Evolutionary conservation across 30 jellyfish, hydroid and myxozoan species (phyloP).

Genomic region (Pseudorhiza aurosa): DNA sequence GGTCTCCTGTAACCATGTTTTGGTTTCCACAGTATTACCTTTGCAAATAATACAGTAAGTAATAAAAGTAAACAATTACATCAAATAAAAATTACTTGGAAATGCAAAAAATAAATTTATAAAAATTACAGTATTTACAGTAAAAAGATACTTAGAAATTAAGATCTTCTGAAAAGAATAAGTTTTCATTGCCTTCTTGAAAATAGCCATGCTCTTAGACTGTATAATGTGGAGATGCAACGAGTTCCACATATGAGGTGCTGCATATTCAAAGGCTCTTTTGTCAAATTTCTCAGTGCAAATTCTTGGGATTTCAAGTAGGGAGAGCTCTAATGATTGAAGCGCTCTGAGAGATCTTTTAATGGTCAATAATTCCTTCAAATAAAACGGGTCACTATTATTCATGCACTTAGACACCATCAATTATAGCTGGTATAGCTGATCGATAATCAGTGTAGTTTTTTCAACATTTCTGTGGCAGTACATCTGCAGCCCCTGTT

Average conservation of each 20-base stretch:
- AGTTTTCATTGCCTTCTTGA: background rate
- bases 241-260: constrained; percentile 5
- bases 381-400: constrained; percentile 21
- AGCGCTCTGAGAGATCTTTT: constrained; percentile 24
- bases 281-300: background rate
- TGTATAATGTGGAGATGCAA: constrained; percentile 2
- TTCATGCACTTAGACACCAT: constrained; percentile 24
- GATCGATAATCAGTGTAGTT: too few species aligned
- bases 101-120: background rate
- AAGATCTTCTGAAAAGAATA: background rate
- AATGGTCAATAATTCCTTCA: constrained; percentile 36
- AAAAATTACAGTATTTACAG: background rate
- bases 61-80: too few species aligned
- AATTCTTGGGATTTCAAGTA: constrained; percentile 6
- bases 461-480: too few species aligned
- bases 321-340: constrained; percentile 24
- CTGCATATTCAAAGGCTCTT: too few species aligned
- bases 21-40: too few species aligned
- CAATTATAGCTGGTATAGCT: too few species aligned
- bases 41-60: too few species aligned
- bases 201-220: background rate
- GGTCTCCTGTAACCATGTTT: too few species aligned
- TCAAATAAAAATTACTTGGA: too few species aligned
- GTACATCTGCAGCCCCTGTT: too few species aligned
- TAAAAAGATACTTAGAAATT: constrained; percentile 8